phyloP scores from a whole-genome alignment of 1,140 invertebrate genomes.

The Heliconius congener region DNA sequence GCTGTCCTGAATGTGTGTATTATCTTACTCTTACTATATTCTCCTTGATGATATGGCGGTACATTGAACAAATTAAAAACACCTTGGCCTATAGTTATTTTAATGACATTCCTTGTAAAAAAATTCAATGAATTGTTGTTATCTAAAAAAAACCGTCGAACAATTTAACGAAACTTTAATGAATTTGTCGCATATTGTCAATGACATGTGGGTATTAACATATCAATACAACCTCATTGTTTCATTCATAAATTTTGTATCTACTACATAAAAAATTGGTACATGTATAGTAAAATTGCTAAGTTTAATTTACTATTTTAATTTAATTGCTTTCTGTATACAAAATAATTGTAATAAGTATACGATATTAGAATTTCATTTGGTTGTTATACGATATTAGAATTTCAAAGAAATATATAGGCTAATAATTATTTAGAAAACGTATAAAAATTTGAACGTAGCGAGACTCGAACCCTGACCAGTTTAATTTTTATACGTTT shows the following conservation, averaged over 20 bases:
- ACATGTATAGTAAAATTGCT: neutral
- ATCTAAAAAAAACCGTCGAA: neutral
- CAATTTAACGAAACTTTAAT: neutral
- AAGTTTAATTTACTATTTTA: no score
- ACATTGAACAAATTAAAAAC: neutral
- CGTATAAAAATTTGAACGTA: no score
- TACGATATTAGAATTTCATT: no score
- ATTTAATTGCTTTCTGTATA: no score
- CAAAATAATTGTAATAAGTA: no score
- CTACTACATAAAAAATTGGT: neutral
- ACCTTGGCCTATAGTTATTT: neutral
- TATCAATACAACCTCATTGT: constrained; percentile 2
- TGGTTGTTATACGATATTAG: no score
- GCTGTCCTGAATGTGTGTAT: neutral
- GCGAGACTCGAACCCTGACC: no score
- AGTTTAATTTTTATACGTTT: no score
- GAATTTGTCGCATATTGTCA: constrained; percentile 5
- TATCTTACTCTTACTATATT: neutral
- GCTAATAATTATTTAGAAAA: no score
- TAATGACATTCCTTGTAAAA: constrained; percentile 1
- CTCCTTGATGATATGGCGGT: neutral
- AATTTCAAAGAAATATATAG: no score
- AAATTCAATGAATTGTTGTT: neutral
- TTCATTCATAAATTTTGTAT: neutral
- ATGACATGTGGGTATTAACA: constrained; percentile 2